Base-by-base conservation (phyloP, 2,797 vertebrate genomes). In the Naso thynnoides region DNA sequence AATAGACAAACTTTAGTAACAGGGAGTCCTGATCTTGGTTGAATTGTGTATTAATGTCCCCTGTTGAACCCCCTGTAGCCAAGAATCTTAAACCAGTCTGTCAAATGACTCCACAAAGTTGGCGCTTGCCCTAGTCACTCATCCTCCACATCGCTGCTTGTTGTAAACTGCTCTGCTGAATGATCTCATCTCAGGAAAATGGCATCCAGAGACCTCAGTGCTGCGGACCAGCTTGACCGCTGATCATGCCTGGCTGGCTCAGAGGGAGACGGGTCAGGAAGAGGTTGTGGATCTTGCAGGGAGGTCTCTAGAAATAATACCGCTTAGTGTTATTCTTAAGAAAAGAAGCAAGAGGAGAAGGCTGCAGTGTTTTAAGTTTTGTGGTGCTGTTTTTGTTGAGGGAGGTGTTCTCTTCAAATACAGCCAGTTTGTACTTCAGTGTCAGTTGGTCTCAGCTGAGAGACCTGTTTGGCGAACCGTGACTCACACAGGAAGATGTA, bases 391-490 rank as follows among this genome's bases (percentile, higher is more conserved):
- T 45, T 0, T 36, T 24, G 21, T 27, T 11, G 18, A 52, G 36
- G 59, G 60, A 49, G 38, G 5, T 13, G 23, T 55, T 78, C 14
- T 48, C 36, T 73, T 78, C 53, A 31, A 39, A 62, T 24, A n/a
- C 27, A 5, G 39, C 33, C 26, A 23, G 15, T 31, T 48, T 62
- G 44, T 50, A 53, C 31, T 29, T 58, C 31, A 14, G 55, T n/a
- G 31, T 59, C 50, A 2, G 19, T 18, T 61, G 44, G 38, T 42
- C 15, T 39, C 58, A 42, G 54, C 36, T 15, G 31, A 52, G 36
- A 52, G 65, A 81, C 79, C 85, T 81, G 82, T 86, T 86, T 59
- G 42, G 14, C 18, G n/a, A 76, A 76, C 16, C 0, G n/a, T 86
- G 81, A 87, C 62, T 91, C 81, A 27, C 47, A 8, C 50, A 67